phyloP scores from a whole-genome alignment of 2,113 vertebrate species.

The Suricata suricatta region DNA sequence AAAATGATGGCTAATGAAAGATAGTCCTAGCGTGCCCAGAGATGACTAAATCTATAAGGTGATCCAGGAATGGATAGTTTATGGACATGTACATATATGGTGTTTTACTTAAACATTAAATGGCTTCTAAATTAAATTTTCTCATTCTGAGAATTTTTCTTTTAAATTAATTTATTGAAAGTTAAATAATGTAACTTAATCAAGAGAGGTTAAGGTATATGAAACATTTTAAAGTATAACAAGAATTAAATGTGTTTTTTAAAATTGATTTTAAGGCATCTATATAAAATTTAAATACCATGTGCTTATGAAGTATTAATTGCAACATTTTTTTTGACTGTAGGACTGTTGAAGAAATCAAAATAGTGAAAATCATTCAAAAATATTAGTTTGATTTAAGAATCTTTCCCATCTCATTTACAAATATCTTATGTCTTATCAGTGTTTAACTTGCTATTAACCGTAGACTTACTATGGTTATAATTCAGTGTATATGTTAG shows the following conservation, averaged over 20 bases:
- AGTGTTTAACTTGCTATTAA: not conserved
- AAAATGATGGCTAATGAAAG: not conserved
- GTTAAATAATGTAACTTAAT: not conserved
- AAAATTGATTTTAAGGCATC: not conserved
- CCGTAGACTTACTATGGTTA: not conserved
- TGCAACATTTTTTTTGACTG: not conserved
- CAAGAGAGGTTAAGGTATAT: not conserved
- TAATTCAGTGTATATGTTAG: not conserved
- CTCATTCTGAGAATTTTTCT: not conserved
- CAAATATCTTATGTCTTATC: not conserved
- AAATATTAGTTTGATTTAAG: not conserved
- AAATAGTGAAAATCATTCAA: not conserved
- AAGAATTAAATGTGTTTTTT: not conserved
- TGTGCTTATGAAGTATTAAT: not conserved
- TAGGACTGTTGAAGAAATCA: not conserved
- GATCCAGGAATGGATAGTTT: not conserved
- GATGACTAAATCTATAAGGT: not conserved
- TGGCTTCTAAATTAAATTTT: not conserved
- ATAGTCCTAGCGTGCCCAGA: not conserved
- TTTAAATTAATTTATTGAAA: not conserved
- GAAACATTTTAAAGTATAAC: not conserved
- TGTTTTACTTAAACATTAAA: conserved; percentile 48
- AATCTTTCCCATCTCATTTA: not conserved
- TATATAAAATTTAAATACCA: conserved; percentile 1
- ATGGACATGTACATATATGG: not conserved